These are phyloP conservation scores for Mirza zaza DNA, from an alignment of 2,113 vertebrate species.

Conservation along the genomic window DNA sequence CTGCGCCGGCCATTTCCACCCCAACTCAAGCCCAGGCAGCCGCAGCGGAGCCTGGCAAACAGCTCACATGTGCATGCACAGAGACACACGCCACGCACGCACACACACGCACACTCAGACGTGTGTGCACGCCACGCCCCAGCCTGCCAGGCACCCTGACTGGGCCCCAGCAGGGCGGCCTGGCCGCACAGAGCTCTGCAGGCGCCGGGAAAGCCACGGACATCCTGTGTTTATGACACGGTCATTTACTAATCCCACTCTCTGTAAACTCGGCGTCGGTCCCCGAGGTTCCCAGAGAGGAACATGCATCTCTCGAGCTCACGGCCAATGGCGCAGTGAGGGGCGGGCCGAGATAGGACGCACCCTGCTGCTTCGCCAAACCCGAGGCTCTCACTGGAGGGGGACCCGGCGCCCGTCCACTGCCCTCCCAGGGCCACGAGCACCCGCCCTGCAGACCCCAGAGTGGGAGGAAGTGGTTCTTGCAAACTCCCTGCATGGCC, in stretches of 20 bases:
- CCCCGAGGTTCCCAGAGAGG: not conserved
- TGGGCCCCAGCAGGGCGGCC: not conserved
- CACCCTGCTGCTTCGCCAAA: too few species aligned
- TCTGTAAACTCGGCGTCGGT: conserved; percentile 21
- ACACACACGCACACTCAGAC: too few species aligned
- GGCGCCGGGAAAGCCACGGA: conserved; percentile 45
- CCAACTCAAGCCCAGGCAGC: too few species aligned
- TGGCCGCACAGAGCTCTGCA: not conserved
- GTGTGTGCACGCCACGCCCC: too few species aligned
- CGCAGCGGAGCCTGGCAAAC: too few species aligned
- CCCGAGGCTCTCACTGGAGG: too few species aligned
- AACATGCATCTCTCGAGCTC: not conserved
- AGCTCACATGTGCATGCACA: too few species aligned
- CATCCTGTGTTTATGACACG: conserved; percentile 46
- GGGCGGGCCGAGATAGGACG: not conserved
- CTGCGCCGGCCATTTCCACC: too few species aligned
- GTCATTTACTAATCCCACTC: conserved; percentile 43
- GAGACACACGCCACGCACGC: too few species aligned
- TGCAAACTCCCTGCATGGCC: not conserved
- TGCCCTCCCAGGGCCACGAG: not conserved
- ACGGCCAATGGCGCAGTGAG: not conserved
- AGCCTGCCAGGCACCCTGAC: not conserved
- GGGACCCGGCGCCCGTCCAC: too few species aligned
- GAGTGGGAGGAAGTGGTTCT: not conserved
- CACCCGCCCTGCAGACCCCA: accelerated